These are phyloP conservation scores for Lumbricus terrestris DNA, from an alignment of 2,888 invertebrate genomes.

Conservation along the genomic window DNA sequence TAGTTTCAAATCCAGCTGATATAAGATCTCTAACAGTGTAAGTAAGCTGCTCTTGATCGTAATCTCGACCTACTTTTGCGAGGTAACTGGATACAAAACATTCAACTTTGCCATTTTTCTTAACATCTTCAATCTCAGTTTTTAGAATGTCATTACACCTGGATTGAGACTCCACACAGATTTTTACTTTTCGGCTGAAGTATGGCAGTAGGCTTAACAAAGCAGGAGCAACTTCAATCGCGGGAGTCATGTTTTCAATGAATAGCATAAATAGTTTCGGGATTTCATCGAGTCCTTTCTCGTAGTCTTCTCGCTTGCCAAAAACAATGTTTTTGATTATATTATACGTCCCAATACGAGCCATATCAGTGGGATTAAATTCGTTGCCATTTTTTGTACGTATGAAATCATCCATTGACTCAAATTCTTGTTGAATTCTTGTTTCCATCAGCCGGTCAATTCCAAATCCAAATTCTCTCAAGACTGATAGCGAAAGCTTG, in stretches of 20 bases:
- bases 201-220: too few relatives aligned
- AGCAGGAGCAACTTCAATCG: not conserved
- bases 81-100: too few relatives aligned
- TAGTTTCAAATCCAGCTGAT: constrained; percentile 50
- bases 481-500: not conserved
- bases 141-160: not conserved
- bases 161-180: not conserved
- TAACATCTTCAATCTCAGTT: not conserved
- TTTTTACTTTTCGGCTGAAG: not conserved
- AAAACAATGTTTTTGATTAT: not conserved
- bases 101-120: not conserved
- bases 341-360: not conserved
- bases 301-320: not conserved
- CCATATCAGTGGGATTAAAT: not conserved
- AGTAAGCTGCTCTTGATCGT: constrained; percentile 6
- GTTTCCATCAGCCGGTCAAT: not conserved
- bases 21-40: constrained; percentile 13
- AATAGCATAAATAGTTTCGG: not conserved
- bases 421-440: not conserved
- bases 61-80: too few relatives aligned
- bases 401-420: not conserved
- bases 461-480: not conserved
- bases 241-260: not conserved
- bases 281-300: not conserved
- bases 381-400: not conserved